Evolutionary conservation across 2,888 invertebrate genomes (phyloP).

Genomic region (Cheilosia grossa): DNA sequence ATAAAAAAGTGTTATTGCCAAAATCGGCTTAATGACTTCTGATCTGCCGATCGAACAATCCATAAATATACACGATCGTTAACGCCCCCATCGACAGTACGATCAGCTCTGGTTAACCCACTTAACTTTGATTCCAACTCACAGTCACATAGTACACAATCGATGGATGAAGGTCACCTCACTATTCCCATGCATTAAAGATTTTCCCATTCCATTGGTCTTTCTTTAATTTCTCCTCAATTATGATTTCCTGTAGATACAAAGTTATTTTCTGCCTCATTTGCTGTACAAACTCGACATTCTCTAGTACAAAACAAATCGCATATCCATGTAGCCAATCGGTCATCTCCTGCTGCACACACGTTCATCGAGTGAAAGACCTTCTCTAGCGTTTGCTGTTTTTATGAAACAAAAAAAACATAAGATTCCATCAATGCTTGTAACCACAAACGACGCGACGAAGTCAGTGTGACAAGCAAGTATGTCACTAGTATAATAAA

Average conservation of each 20-base stretch:
- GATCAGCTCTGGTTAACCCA: no score
- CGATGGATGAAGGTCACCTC: constrained; percentile 9
- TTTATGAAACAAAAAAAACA: neutral
- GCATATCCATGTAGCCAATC: constrained; percentile 2
- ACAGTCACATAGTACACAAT: no score
- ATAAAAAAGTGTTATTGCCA: no score
- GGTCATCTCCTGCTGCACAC: constrained; percentile 2
- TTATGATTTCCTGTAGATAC: constrained; percentile 39
- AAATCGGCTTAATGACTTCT: no score
- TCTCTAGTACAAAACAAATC: constrained; percentile 11
- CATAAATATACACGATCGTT: no score
- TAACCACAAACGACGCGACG: constrained; percentile 36
- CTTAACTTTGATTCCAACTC: no score
- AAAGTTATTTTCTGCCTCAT: constrained; percentile 51
- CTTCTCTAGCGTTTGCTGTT: constrained; percentile 17
- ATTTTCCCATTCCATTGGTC: neutral
- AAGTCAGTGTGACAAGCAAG: constrained; percentile 69
- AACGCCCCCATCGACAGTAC: no score
- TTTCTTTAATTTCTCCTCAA: constrained; percentile 54
- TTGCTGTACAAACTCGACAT: constrained; percentile 7
- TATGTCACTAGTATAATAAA: constrained; percentile 59
- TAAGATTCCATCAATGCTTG: constrained; percentile 33
- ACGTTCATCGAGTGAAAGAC: constrained; percentile 9
- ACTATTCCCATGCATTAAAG: neutral
- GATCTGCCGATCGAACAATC: no score